Percentiles rank a stretch among this genome's conserved stretches.
phyloP scores from a whole-genome alignment of 2,797 vertebrate species.

The Poeciliopsis infans region DNA sequence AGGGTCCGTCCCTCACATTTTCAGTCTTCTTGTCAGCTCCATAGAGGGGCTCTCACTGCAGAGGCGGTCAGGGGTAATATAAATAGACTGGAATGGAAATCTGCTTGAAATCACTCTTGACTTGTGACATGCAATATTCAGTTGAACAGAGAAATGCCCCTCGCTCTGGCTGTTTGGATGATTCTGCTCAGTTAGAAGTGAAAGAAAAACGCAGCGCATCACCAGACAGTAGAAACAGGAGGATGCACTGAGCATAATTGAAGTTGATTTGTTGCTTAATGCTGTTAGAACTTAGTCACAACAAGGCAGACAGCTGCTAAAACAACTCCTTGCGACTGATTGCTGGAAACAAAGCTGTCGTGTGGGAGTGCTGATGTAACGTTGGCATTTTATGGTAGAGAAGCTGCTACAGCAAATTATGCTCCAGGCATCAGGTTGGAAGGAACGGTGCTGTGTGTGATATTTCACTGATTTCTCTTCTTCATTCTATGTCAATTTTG shows the following conservation, averaged over 20 bases:
- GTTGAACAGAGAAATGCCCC: not conserved
- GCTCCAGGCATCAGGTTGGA: constrained; percentile 2
- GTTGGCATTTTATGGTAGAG: not conserved
- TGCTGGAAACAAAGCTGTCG: constrained; percentile 9
- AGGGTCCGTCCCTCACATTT: constrained; percentile 22
- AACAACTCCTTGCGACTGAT: constrained; percentile 19
- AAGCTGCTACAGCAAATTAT: constrained; percentile 1
- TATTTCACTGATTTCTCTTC: not conserved
- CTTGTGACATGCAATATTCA: not conserved
- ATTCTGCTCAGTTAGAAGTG: constrained; percentile 26
- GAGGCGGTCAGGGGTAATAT: constrained; percentile 22
- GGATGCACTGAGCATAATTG: constrained; percentile 22
- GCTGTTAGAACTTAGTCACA: constrained; percentile 28
- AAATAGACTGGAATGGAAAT: constrained; percentile 14
- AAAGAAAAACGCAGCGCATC: not conserved
- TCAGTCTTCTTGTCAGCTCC: constrained; percentile 17
- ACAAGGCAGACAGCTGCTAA: constrained; percentile 7
- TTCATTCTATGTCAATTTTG: not conserved
- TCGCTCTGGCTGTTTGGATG: constrained; percentile 10
- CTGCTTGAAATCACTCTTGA: constrained; percentile 5
- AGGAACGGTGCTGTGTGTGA: not conserved
- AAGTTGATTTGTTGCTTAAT: constrained; percentile 56
- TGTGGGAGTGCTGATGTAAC: constrained; percentile 26
- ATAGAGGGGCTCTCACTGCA: not conserved
- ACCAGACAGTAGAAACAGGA: not conserved